Evolutionary conservation across 2,888 invertebrate genomes (phyloP).

Genomic region (Galeopsomyia nigrocyanea): DNA sequence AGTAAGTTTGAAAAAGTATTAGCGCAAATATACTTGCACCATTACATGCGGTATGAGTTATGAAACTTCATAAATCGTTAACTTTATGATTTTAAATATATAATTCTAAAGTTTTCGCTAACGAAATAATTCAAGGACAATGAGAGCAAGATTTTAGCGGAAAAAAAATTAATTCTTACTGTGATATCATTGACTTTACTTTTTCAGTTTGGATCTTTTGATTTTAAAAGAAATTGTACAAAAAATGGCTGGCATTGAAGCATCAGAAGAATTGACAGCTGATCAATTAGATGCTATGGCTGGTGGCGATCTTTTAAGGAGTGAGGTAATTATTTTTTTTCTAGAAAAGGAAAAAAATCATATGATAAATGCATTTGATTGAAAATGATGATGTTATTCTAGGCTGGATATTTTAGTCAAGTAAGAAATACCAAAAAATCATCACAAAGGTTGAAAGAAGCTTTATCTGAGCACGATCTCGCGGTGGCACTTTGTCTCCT

Average conservation of each 20-base stretch:
- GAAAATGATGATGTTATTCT: constrained; percentile 52
- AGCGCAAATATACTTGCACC: background rate
- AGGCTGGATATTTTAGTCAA: constrained; percentile 98
- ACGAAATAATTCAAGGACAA: too few species aligned
- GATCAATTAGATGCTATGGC: constrained; percentile 98
- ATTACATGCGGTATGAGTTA: background rate
- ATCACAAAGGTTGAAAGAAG: constrained; percentile 93
- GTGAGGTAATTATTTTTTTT: constrained; percentile 78
- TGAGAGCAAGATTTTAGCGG: too few species aligned
- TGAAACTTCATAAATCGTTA: too few species aligned
- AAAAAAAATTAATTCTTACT: background rate
- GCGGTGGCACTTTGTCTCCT: constrained; percentile 93
- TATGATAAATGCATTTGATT: too few species aligned
- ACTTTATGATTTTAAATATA: too few species aligned
- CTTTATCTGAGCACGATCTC: constrained; percentile 92
- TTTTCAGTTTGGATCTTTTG: constrained; percentile 85
- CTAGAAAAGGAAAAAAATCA: background rate
- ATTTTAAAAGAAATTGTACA: constrained; percentile 97
- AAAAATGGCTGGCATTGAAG: constrained; percentile 99
- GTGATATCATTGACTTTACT: background rate
- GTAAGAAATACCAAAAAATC: constrained; percentile 97
- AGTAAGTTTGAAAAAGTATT: constrained; percentile 6
- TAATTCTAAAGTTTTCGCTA: too few species aligned
- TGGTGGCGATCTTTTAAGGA: constrained; percentile 94
- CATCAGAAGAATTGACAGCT: constrained; percentile 94